phyloP scores from a whole-genome alignment of 2,113 vertebrate genomes.

The Pardalotus punctatus region DNA sequence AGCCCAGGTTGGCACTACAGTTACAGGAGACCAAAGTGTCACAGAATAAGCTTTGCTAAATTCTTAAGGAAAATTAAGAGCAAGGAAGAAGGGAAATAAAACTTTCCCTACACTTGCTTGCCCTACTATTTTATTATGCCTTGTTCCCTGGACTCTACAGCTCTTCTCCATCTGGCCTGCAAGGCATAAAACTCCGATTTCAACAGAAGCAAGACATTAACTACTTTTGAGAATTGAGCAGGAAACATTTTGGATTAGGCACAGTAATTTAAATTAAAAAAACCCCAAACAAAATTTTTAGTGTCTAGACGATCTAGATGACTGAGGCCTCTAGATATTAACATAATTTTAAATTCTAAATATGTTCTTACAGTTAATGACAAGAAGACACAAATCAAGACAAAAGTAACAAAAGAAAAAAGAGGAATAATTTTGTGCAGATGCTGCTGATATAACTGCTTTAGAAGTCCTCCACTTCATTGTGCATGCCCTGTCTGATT shows the following conservation, averaged over 20 bases:
- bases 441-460: neutral
- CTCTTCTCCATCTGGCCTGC: neutral
- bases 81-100: neutral
- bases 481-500: neutral
- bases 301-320: neutral
- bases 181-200: neutral
- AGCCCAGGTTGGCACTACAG: constrained; percentile 8
- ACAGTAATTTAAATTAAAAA: neutral
- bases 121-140: neutral
- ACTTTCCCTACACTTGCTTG: neutral
- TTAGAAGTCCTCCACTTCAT: neutral
- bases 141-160: neutral
- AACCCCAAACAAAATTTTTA: neutral
- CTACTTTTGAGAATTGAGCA: neutral
- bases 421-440: neutral
- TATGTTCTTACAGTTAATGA: neutral
- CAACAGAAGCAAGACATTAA: neutral
- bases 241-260: neutral
- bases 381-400: neutral
- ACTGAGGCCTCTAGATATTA: neutral
- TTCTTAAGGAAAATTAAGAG: neutral
- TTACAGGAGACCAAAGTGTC: neutral
- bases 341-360: neutral
- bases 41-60: neutral
- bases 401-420: neutral